Base-by-base conservation (phyloP, 2,888 invertebrate genomes). In the Aphidoletes aphidimyza region DNA sequence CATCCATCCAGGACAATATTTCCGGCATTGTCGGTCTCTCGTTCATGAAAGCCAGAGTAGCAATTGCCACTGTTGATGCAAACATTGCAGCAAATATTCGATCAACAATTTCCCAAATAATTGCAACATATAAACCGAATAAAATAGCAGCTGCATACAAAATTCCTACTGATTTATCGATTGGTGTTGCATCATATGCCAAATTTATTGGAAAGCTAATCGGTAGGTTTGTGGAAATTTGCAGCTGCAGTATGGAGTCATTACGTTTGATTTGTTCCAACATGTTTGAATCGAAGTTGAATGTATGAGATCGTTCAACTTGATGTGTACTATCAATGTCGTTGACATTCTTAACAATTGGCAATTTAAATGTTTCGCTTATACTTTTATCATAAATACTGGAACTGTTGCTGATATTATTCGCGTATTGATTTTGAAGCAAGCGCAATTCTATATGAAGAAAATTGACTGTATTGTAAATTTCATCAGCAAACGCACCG, bases 1-100 rank as follows among this genome's bases (percentile, higher is more conserved):
- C 91, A 88, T 95, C 95, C 47, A 95, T 92, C 95, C 95, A 95
- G 0, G 93, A 92, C 86, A 95, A 92, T 0, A 95, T 91, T 87
- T 93, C 93, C 17, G 90, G 90, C 91, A 94, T 92, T 0, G 93
- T 92, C 0, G 95, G 95, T 85, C 94, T 91, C 89, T 94, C 93
- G 87, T 94, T 93, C 83, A 94, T 89, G 0, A 92, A 91, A 0
- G 95, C 93, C 86, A 95, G 88, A 84, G 83, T 92, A 34, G 94
- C 94, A 54, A 95, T 91, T 0, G 94, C 93, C 87, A 93, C 91
- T 0, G 94, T 93, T 0, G 95, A 94, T 0, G 93, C 95, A 85
- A 95, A 88, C 89, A 95, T 93, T 0, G 95, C 95, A 0, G 95
- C 95, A 86, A 95, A 89, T 0, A 95, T 93, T 86, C 95, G 91